Evolutionary conservation across 2,888 invertebrate genomes (phyloP).

Genomic region (Phyllotreta cruciferae): DNA sequence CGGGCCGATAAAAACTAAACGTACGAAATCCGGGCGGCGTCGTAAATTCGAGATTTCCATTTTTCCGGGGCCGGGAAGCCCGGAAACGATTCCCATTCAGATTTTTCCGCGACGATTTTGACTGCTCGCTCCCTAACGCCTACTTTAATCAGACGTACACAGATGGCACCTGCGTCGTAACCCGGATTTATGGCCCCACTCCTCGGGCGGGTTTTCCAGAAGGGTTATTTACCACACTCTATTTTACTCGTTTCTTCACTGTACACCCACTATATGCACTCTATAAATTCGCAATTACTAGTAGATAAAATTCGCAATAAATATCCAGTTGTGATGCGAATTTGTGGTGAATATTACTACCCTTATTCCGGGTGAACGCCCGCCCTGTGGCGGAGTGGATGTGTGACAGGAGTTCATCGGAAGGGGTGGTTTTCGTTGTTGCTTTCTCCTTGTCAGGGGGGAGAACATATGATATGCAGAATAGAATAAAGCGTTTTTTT

Average conservation of each 20-base stretch:
- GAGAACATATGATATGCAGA: conserved; percentile 27
- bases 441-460: conserved; percentile 15
- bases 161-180: conserved; percentile 48
- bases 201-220: conserved; percentile 40
- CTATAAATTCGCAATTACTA: too few relatives aligned
- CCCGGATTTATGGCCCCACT: conserved; percentile 44
- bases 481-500: conserved; percentile 21
- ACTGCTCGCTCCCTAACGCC: conserved; percentile 43
- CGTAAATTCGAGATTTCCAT: conserved; percentile 18
- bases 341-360: neutral
- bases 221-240: conserved; percentile 16
- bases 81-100: conserved; percentile 39
- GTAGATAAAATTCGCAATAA: too few relatives aligned
- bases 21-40: neutral
- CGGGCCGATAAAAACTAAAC: conserved; percentile 10
- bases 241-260: too few relatives aligned
- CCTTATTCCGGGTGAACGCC: neutral
- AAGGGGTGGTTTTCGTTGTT: conserved; percentile 26
- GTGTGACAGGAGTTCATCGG: conserved; percentile 45
- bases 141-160: conserved; percentile 41
- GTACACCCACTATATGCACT: too few relatives aligned
- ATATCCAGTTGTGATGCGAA: neutral
- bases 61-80: conserved; percentile 21
- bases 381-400: conserved; percentile 32
- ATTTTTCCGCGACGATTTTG: conserved; percentile 43